Base-by-base conservation (phyloP, 2,888 invertebrate genomes). In the Trissolcus brochymenae region DNA sequence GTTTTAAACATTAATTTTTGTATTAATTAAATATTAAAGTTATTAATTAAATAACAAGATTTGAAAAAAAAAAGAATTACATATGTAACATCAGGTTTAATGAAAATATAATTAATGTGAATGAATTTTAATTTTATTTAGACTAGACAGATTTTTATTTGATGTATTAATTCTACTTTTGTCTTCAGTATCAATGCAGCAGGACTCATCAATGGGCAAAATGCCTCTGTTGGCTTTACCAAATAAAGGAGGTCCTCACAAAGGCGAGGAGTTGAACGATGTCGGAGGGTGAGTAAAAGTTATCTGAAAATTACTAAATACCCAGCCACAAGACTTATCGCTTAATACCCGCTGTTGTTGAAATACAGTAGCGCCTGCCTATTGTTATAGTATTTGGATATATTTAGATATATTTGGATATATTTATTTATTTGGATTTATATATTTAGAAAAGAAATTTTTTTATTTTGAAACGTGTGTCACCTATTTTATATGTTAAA, bases 241-340 rank as follows among this genome's bases (percentile, higher is more conserved):
- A 74, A 87, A 88, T 84, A 88, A 86, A 85, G 83, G 84, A 79
- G 87, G 86, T 77, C 81, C 85, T 60, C 86, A 84, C 81, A 90
- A 89, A 66, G 60, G 86, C 78, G 91, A 91, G 79, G 91, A 91
- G 80, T 84, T 89, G 64, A 87, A 90, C 76, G 91, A 91, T 81
- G 90, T 91, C 82, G 91, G 91, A 84, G 91, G 92, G 91, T 92
- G 90, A 91, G 92, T 91, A 87, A 81, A 73, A 78, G 84, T 84
- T 14, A 85, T 75, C 73, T 72, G 55, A 68, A 55, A 65, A 53
- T 70, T 4, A 61, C 55, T 61, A 57, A 54, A 61, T 11, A 62
- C 51, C 50, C 35, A 61, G 67, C 72, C 64, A 65, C 73, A 77
- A 65, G 72, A 74, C 68, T 68, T 74, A 73, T 65, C 71, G 79